phyloP scores from a whole-genome alignment of 2,113 vertebrate genomes.

The Hippolais icterina region DNA sequence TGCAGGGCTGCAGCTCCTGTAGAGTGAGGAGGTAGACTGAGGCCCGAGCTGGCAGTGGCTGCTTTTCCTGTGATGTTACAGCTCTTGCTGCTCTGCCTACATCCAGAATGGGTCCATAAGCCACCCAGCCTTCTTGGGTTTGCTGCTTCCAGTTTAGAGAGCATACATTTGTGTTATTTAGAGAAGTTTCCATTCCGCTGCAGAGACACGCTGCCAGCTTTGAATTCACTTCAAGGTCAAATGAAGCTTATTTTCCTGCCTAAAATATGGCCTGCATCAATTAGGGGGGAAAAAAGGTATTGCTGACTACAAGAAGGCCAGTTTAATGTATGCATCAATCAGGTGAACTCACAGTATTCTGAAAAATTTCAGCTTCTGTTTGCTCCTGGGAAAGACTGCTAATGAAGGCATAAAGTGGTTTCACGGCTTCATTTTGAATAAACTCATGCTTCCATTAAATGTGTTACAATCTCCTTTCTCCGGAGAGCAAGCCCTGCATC shows the following conservation, averaged over 20 bases:
- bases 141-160: neutral
- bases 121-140: neutral
- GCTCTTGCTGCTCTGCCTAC: rapidly evolving
- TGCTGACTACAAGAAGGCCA: neutral
- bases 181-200: neutral
- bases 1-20: neutral
- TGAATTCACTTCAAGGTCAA: neutral
- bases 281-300: neutral
- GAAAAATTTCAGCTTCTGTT: neutral
- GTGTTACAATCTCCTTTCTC: neutral
- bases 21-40: neutral
- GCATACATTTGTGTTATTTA: neutral
- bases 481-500: neutral
- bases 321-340: neutral
- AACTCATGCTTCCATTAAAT: neutral
- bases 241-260: neutral
- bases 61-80: neutral
- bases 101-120: neutral
- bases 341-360: neutral
- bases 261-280: neutral
- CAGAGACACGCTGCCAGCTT: neutral
- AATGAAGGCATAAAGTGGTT: neutral
- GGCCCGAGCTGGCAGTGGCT: neutral
- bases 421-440: neutral
- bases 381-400: neutral